Evolutionary conservation across 2,888 invertebrate genomes (phyloP), one percentile per base, ranked within the genome.

Genomic region (Trachelus troglodyta): DNA sequence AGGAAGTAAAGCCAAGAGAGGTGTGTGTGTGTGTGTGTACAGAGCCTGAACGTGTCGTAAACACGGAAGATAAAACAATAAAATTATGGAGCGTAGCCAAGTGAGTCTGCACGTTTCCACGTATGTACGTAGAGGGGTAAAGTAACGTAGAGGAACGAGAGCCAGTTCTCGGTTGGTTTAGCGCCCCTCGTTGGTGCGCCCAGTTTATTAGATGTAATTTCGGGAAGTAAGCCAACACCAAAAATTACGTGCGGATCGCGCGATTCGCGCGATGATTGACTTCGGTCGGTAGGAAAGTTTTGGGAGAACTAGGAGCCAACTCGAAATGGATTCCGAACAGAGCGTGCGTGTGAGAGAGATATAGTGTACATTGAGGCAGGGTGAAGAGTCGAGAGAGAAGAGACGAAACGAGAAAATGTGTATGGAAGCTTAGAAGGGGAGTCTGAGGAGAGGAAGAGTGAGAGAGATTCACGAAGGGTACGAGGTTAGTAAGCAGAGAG

Each of bases 11-110:
- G 40, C 23, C 23, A 56, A 56, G 40, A 56, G 23, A 15, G 23
- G 4, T 4, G 37, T 15, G 40, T 15, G 40, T 1, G 40, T 6
- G 15, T 4, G 15, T 56, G 40, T 56, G 23, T 56, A 23, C 40
- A 23, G 40, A 56, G 4, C 23, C 40, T 15, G 40, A 56, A 56
- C 23, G 23, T 56, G 40, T 79, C 84, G 87, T 86, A 85, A 88
- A 87, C 83, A 83, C 84, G 84, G 76, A 82, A 84, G 86, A 86
- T 87, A 85, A 87, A 89, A 88, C 88, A 88, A 89, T 89, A 85
- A 88, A 85, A 86, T 87, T 81, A 85, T 87, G 86, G 89, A 88
- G 76, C 87, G 73, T 83, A 85, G 89, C 88, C 89, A 88, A 87
- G 81, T 81, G 79, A 83, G 83, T 84, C 83, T 83, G 81, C 82